Evolutionary conservation across 2,797 vertebrate species (phyloP).

Genomic region (Hippocampus kuda): DNA sequence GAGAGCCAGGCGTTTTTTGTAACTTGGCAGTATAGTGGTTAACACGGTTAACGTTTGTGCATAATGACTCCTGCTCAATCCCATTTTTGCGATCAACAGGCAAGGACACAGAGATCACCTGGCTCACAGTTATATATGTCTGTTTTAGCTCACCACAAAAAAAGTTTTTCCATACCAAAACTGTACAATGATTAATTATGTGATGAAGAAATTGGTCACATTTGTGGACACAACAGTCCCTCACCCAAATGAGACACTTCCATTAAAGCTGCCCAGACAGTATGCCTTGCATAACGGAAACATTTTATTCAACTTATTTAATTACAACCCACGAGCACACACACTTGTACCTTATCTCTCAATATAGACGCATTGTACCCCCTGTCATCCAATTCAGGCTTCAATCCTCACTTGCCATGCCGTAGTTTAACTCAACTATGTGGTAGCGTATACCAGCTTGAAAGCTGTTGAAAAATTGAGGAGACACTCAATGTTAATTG

Average conservation of each 20-base stretch:
- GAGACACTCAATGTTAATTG: neutral
- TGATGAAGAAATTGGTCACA: too few species aligned
- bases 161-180: neutral
- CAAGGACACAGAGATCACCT: slow-evolving; percentile 7
- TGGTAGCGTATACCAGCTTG: neutral
- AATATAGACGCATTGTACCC: neutral
- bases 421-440: neutral
- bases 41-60: neutral
- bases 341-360: neutral
- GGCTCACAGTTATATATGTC: neutral
- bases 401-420: neutral
- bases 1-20: slow-evolving; percentile 47
- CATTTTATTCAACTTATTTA: slow-evolving; percentile 47
- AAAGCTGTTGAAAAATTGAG: neutral
- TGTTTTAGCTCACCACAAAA: neutral
- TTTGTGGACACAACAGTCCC: too few species aligned
- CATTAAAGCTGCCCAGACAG: slow-evolving; percentile 58
- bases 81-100: neutral
- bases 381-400: neutral
- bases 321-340: neutral
- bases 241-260: slow-evolving; percentile 41
- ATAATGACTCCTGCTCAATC: neutral
- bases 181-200: too few species aligned
- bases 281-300: slow-evolving; percentile 49
- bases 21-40: neutral